Conservation (phyloP, 2,888 invertebrate genomes). For the Andrena marginata region DNA sequence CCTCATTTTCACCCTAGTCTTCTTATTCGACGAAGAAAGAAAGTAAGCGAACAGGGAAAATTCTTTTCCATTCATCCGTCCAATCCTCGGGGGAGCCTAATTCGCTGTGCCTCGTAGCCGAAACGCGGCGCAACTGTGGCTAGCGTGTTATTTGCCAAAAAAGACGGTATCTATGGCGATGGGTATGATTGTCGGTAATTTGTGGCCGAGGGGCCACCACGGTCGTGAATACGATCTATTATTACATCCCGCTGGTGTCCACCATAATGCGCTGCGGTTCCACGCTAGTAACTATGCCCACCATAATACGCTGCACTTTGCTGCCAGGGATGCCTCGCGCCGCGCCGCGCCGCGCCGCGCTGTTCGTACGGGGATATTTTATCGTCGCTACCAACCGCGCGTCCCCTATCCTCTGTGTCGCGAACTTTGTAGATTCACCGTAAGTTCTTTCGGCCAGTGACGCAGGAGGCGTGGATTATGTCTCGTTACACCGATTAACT, state of each 20-base stretch:
- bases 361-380: conserved; percentile 17
- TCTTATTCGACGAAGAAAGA: background rate
- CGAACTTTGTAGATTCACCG: background rate
- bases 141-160: conserved; percentile 77
- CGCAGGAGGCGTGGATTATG: conserved; percentile 40
- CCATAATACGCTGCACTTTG: conserved; percentile 16
- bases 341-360: conserved; percentile 22
- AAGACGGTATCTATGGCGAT: conserved; percentile 71
- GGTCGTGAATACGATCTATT: conserved; percentile 77
- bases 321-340: conserved; percentile 2
- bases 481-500: conserved; percentile 45
- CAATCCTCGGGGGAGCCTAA: background rate
- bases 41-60: background rate
- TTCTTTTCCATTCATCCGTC: background rate
- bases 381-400: background rate
- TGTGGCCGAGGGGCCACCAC: conserved; percentile 65
- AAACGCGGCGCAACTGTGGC: conserved; percentile 32
- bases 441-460: conserved; percentile 4
- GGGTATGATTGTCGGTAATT: conserved; percentile 75
- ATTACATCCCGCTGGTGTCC: conserved; percentile 73
- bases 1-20: background rate
- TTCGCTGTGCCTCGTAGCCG: background rate
- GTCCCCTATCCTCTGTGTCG: background rate
- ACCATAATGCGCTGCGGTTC: conserved; percentile 56
- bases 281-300: conserved; percentile 17